These are phyloP conservation scores for Folsomia manolachei DNA, from an alignment of 2,888 invertebrate species.

Conservation along the genomic window DNA sequence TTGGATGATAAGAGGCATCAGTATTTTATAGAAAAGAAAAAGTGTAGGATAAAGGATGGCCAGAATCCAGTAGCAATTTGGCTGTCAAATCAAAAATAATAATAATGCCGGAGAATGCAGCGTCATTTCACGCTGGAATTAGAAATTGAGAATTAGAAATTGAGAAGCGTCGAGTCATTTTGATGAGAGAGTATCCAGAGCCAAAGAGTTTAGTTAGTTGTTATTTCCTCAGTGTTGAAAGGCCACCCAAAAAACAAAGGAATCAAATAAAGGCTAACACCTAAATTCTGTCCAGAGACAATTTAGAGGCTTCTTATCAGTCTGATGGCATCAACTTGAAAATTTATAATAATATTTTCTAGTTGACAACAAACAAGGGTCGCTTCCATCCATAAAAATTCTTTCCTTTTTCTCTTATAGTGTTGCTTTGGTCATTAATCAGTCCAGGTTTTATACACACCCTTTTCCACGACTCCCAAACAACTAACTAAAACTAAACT, in stretches of 20 bases:
- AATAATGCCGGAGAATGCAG: background rate
- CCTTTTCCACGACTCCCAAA: background rate
- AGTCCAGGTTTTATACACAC: conserved; percentile 2
- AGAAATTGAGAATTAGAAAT: background rate
- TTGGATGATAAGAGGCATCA: background rate
- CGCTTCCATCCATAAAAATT: conserved; percentile 8
- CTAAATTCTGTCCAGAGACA: background rate
- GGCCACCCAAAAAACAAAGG: conserved; percentile 10
- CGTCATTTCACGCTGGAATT: conserved; percentile 3
- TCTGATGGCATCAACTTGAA: background rate
- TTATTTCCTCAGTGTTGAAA: background rate
- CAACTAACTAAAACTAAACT: no score
- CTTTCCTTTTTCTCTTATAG: background rate
- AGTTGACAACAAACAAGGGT: conserved; percentile 6
- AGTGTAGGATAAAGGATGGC: background rate
- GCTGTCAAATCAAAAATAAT: background rate
- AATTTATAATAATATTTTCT: conserved; percentile 3
- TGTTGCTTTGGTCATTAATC: background rate
- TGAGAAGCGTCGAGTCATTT: background rate
- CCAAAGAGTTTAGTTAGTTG: background rate
- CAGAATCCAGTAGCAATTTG: background rate
- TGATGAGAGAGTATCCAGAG: background rate
- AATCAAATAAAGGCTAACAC: conserved; percentile 3
- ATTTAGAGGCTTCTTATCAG: background rate
- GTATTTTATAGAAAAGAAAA: background rate